Base-by-base conservation (phyloP, 2,797 vertebrate species). In the Tenualosa ilisha region DNA sequence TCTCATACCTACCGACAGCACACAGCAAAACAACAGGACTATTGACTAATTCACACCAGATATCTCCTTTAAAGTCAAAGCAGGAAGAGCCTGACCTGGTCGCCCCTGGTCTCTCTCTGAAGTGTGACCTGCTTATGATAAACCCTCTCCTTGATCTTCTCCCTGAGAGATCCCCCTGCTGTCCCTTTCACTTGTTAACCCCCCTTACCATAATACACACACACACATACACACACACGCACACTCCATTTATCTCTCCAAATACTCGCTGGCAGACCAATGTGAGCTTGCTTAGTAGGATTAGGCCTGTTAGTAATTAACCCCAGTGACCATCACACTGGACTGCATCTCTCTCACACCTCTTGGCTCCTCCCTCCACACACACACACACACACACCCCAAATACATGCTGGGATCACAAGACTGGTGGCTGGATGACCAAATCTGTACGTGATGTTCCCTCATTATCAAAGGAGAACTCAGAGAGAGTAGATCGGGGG, bases 281-380 rank as follows among this genome's bases (percentile, higher is more conserved):
- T 46, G 46, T 31, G 46, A 7, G 88, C 90, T 89, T 88, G 84
- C 83, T 89, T 89, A 89, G 89, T 82, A 85, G 89, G 92, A 93
- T 94, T 93, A 89, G 81, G 84, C 90, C 89, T 93, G 91, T 81
- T 89, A 90, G 91, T 91, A 93, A 89, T 91, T 90, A 94, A 89
- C 90, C 90, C 88, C 75, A 3, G 3, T 89, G 92, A 94, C 92
- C 91, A 92, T 92, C 93, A 89, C 93, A 86, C 68, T 88, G 83
- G 91, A 81, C 61, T n/a, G 22, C 61, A 72, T 24, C 65, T 72
- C 65, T 72, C 13, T 46, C 46, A 46, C 65, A 40, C 9, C 65
- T 40, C 26, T 11, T 9, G 24, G 24, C 8, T 13, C 87, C 84
- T 79, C 87, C 88, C 86, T 81, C 85, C 86, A 56, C 86, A 46